Conservation (phyloP, 2,888 invertebrate species). For the Crepidodera aurea region DNA sequence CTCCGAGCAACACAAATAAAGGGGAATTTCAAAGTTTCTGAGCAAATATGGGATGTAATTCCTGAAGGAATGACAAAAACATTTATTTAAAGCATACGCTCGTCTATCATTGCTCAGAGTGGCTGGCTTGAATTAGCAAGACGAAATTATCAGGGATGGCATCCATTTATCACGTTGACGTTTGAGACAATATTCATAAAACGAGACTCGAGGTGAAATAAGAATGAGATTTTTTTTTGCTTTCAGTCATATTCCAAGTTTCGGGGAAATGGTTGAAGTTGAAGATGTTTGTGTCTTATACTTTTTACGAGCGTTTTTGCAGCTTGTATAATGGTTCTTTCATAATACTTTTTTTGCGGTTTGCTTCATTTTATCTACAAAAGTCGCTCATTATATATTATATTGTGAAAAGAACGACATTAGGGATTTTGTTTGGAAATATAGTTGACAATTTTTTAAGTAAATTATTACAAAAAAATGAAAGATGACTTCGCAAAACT, state of each 20-base stretch:
- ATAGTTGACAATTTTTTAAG: too few relatives aligned
- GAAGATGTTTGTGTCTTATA: constrained; percentile 12
- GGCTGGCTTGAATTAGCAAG: constrained; percentile 28
- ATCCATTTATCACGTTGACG: constrained; percentile 29
- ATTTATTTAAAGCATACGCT: constrained; percentile 34
- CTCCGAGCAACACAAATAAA: constrained; percentile 27
- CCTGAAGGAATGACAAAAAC: constrained; percentile 34
- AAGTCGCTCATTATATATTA: background rate
- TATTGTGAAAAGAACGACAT: too few relatives aligned
- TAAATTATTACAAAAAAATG: too few relatives aligned
- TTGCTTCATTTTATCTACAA: background rate
- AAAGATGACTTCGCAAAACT: too few relatives aligned
- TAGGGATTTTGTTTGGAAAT: too few relatives aligned
- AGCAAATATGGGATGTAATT: constrained; percentile 35
- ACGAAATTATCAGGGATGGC: constrained; percentile 27
- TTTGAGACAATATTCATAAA: constrained; percentile 29
- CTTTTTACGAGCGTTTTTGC: constrained; percentile 1
- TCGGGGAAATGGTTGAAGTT: constrained; percentile 1
- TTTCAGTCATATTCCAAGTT: constrained; percentile 9
- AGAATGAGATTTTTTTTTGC: constrained; percentile 18
- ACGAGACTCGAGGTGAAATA: constrained; percentile 24
- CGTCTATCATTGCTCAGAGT: constrained; percentile 30
- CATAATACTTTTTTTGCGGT: background rate
- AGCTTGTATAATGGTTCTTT: constrained; percentile 5
- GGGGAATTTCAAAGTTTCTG: constrained; percentile 28